Conservation (phyloP, 2,113 vertebrate genomes). For the Nerophis lumbriciformis region DNA sequence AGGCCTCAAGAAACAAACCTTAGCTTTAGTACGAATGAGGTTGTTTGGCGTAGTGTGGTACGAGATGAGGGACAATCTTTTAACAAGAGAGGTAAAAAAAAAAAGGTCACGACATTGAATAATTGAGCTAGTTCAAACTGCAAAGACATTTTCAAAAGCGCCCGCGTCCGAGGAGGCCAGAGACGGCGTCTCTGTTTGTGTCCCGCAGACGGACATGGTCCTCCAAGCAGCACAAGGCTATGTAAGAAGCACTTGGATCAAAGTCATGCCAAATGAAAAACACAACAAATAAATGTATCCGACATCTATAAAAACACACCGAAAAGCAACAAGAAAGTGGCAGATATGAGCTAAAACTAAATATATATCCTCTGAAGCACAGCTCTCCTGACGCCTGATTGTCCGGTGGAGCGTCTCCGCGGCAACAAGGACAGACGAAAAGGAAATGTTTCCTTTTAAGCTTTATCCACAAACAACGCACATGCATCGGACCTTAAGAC, state of each 20-base stretch:
- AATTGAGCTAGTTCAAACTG: constrained; percentile 36
- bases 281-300: constrained; percentile 29
- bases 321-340: constrained; percentile 20
- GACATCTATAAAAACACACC: constrained; percentile 32
- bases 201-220: constrained; percentile 21
- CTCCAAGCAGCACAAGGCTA: constrained; percentile 12
- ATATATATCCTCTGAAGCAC: constrained; percentile 16
- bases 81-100: constrained; percentile 40
- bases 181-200: too few species aligned
- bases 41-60: constrained; percentile 29
- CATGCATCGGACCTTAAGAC: background rate
- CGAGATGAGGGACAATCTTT: background rate
- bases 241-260: constrained; percentile 63
- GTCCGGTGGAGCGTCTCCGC: constrained; percentile 32
- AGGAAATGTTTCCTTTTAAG: constrained; percentile 1
- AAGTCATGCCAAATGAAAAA: constrained; percentile 46
- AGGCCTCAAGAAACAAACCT: constrained; percentile 52
- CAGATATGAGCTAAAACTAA: constrained; percentile 30
- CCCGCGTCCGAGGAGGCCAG: constrained; percentile 7
- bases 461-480: background rate
- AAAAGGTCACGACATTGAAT: constrained; percentile 42
- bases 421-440: constrained; percentile 4
- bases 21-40: constrained; percentile 42
- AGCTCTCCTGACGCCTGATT: constrained; percentile 45
- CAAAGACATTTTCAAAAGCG: constrained; percentile 29